Evolutionary conservation across 2,888 invertebrate genomes (phyloP), one percentile per base, ranked within the genome.

Genomic region (Apotomis turbidana): DNA sequence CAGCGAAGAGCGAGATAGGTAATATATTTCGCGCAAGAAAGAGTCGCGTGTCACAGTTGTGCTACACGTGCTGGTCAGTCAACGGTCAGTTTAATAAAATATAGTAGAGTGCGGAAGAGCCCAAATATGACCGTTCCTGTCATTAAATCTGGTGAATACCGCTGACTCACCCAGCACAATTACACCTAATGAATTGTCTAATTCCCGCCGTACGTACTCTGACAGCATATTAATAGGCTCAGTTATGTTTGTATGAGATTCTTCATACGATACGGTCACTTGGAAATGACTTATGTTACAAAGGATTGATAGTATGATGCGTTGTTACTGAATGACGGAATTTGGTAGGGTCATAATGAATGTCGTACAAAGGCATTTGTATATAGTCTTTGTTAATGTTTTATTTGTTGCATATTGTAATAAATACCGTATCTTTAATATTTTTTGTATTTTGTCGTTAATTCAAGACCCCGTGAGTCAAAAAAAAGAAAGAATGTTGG

Each of bases 161-260:
- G 90, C 90, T 89, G 90, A 91, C 76, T 93, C 92, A 93, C 77
- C 78, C 76, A 73, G 78, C 76, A 92, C 93, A 93, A 93, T 92
- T 86, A 88, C 82, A 82, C 78, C 82, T 93, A 92, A 93, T 92
- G 92, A 92, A 90, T 91, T 90, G 91, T 89, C 89, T 89, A 88
- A 91, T 90, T 85, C 83, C 79, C 78, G 80, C 81, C 80, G 79
- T 80, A 85, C 80, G 79, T 80, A 85, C 83, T 85, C 80, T 85
- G 86, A 86, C 87, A 85, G 87, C 79, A 80, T 85, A 86, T 86
- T 88, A 88, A 89, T 86, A 84, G 83, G 79, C 77, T 71, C 68
- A 68, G 66, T 72, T 73, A 62, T 76, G 72, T 74, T 76, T 76
- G 78, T 79, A 78, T 79, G 76, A 71, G 77, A 79, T 81, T 79